Conservation (phyloP, 2,888 invertebrate species). For the Drosophila greeni region DNA sequence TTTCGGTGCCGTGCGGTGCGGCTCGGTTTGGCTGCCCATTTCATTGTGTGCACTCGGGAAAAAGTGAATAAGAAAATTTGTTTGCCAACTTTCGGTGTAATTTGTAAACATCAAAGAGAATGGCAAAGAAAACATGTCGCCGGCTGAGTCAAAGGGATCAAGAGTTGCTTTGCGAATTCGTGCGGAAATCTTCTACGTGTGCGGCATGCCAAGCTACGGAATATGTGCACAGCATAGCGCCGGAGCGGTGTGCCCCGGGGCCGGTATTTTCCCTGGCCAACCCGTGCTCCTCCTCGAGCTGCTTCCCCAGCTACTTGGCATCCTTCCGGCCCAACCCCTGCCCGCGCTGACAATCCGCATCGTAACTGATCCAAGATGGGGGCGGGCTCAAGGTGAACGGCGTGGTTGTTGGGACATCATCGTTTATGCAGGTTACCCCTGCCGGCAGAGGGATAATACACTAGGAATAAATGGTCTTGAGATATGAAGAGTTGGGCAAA, state of each 20-base stretch:
- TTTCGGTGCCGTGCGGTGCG: conserved; percentile 16
- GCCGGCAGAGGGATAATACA: neutral
- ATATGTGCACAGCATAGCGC: conserved; percentile 19
- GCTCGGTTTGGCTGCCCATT: conserved; percentile 43
- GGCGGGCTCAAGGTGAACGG: conserved; percentile 28
- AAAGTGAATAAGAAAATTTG: conserved; percentile 75
- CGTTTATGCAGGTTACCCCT: conserved; percentile 19
- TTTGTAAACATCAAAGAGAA: conserved; percentile 74
- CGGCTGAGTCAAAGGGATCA: conserved; percentile 71
- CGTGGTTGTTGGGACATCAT: conserved; percentile 23
- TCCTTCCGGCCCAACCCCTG: too few relatives aligned
- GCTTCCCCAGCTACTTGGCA: neutral
- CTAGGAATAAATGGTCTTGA: neutral
- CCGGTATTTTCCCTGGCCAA: conserved; percentile 15
- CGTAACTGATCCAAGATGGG: conserved; percentile 31
- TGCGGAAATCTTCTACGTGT: conserved; percentile 74
- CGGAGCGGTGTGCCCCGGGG: conserved; percentile 31
- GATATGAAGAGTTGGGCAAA: neutral
- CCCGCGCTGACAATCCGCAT: conserved; percentile 14
- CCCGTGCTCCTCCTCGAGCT: neutral
- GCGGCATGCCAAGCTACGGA: conserved; percentile 60
- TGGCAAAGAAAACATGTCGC: conserved; percentile 70
- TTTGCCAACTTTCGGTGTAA: conserved; percentile 74
- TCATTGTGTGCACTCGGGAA: conserved; percentile 62
- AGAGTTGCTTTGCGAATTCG: conserved; percentile 75